Evolutionary conservation across 2,888 invertebrate species (phyloP), one percentile per base, ranked within the genome.

Genomic region (Alloscopus bannaensis): DNA sequence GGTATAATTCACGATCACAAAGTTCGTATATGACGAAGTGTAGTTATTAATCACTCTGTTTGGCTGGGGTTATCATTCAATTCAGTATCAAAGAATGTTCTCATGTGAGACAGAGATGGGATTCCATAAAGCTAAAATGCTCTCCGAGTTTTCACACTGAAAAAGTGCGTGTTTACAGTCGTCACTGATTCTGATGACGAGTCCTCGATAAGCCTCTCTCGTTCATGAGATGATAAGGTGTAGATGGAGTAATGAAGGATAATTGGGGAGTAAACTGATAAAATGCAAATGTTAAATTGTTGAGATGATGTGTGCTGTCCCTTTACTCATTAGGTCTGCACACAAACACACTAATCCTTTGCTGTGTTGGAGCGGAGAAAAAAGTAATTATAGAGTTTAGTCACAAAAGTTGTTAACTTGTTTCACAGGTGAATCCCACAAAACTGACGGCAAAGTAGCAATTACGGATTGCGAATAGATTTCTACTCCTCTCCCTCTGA

Each of bases 241-340:
- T 24, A 31, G 66, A 66, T 22, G 31, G 36, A 29, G 36, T 60
- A 40, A 40, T 8, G 22, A 20, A 28, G n/a, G 60, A 76, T 76
- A 76, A 68, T 60, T 60, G 69, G 29, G 18, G 29, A 69, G 31
- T 47, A 50, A 26, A 36, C 22, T 16, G 73, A 75, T 75, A 59
- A 66, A 60, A 59, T 8, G 45, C 55, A 73, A 16, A 60, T 60
- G 68, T 69, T 69, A 76, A 76, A 69, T 60, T 62, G 76, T 16
- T 69, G 50, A 24, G 45, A 59, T 69, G 57, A 57, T 13, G 16
- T 24, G 28, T 11, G 24, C 20, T 11, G n/a, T 57, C n/a, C 8
- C 18, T 40, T 62, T 24, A 62, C 36, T 40, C 42, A 13, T 24
- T n/a, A 57, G 18, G 6, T 11, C 13, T 57, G 42, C 45, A 18